Percentiles rank a stretch among this genome's conserved stretches.
phyloP scores from a whole-genome alignment of 1,140 invertebrate genomes.

The Leptinotarsa undecemlineata region DNA sequence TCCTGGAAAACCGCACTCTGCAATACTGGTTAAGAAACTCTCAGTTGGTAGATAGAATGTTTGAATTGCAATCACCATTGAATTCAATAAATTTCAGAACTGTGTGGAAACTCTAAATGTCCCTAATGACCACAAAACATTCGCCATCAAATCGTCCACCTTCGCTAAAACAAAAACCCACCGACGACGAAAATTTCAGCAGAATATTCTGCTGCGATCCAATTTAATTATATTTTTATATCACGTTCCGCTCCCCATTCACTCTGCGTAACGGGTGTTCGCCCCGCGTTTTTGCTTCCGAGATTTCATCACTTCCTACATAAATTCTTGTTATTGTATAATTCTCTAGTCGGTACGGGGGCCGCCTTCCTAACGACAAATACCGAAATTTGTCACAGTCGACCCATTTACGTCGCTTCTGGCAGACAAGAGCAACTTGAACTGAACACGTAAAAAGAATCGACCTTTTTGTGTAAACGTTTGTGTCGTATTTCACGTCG shows the following conservation, averaged over 20 bases:
- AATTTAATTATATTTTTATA: slow-evolving; percentile 23
- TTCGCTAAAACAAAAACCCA: too few species aligned
- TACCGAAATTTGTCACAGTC: slow-evolving; percentile 25
- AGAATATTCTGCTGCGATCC: background rate
- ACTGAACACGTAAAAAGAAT: slow-evolving; percentile 20
- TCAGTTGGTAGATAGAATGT: too few species aligned
- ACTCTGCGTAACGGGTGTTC: background rate
- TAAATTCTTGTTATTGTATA: slow-evolving; percentile 28
- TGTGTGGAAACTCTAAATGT: too few species aligned
- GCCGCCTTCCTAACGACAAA: slow-evolving; percentile 11
- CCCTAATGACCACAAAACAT: too few species aligned
- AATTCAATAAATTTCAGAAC: too few species aligned
- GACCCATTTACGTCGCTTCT: slow-evolving; percentile 19
- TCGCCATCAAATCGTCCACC: too few species aligned
- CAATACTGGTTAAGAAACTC: too few species aligned
- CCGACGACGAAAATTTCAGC: too few species aligned
- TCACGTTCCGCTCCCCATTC: background rate
- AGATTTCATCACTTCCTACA: slow-evolving; percentile 19
- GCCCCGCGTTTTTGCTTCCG: background rate
- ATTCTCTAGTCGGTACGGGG: slow-evolving; percentile 14
- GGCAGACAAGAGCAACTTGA: slow-evolving; percentile 9
- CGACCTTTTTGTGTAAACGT: slow-evolving; percentile 11
- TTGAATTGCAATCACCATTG: too few species aligned
- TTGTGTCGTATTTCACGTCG: background rate
- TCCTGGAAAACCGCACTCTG: too few species aligned